Percentiles rank a stretch among this genome's conserved stretches.
These are phyloP conservation scores for Eufriesea mexicana DNA, from an alignment of 1,140 invertebrate genomes.

Conservation along the genomic window DNA sequence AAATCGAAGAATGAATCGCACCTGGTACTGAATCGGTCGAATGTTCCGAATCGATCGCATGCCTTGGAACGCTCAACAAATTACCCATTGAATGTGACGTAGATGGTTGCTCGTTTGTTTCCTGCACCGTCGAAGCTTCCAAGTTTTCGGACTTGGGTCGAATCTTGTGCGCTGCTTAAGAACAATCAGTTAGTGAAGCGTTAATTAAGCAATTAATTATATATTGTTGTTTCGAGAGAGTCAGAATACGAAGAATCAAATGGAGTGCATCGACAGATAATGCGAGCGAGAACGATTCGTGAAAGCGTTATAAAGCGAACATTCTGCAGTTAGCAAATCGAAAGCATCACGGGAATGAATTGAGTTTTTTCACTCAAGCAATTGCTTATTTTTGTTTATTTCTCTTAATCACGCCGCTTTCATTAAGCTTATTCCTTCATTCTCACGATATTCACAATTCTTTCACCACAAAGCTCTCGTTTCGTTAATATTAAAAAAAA, in stretches of 20 bases:
- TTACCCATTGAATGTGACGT: conserved; percentile 81
- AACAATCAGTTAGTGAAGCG: conserved; percentile 79
- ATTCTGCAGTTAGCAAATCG: neutral
- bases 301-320: neutral
- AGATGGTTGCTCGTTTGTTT: conserved; percentile 65
- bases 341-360: neutral
- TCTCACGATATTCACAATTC: no score
- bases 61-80: conserved; percentile 76
- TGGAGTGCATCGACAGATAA: neutral
- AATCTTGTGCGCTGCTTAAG: conserved; percentile 79
- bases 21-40: conserved; percentile 70
- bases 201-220: conserved; percentile 74
- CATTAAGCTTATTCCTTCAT: neutral
- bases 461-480: neutral
- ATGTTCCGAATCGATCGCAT: conserved; percentile 62
- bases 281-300: neutral
- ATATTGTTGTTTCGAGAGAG: neutral
- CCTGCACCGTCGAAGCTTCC: conserved; percentile 69
- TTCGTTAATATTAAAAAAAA: neutral
- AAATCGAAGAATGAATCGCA: conserved; percentile 72
- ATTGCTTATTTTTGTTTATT: neutral
- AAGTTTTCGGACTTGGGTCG: conserved; percentile 80
- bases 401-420: neutral
- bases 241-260: neutral
- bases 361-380: neutral